phyloP scores from a whole-genome alignment of 2,888 invertebrate species.

The Cheiracanthium punctorium region DNA sequence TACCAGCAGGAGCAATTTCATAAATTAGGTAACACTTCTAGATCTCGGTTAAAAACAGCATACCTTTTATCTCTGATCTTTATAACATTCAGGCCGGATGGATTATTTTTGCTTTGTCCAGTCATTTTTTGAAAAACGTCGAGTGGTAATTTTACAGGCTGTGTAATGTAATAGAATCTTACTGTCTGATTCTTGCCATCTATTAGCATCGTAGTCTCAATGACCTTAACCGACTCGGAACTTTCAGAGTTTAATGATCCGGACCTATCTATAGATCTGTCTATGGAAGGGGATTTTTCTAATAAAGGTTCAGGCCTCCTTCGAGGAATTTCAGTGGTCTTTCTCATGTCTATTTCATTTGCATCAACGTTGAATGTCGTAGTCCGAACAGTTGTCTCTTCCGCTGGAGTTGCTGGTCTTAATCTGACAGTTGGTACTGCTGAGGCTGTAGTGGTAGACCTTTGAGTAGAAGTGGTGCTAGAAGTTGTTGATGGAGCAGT shows the following conservation, averaged over 20 bases:
- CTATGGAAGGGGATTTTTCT: slow-evolving; percentile 29
- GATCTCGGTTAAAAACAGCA: background rate
- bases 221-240: slow-evolving; percentile 56
- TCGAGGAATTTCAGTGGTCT: slow-evolving; percentile 19
- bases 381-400: slow-evolving; percentile 39
- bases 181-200: slow-evolving; percentile 68
- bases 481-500: background rate
- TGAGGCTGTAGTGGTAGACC: background rate
- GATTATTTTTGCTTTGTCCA: slow-evolving; percentile 17
- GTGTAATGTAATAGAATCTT: slow-evolving; percentile 59
- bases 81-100: slow-evolving; percentile 41
- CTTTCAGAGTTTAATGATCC: slow-evolving; percentile 43
- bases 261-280: slow-evolving; percentile 22
- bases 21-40: background rate
- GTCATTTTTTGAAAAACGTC: slow-evolving; percentile 62
- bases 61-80: slow-evolving; percentile 45
- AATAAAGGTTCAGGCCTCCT: slow-evolving; percentile 47
- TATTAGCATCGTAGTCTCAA: slow-evolving; percentile 66
- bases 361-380: slow-evolving; percentile 28
- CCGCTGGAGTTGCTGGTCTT: slow-evolving; percentile 33
- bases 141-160: slow-evolving; percentile 56
- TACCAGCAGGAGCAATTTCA: slow-evolving; percentile 18
- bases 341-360: slow-evolving; percentile 64
- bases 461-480: background rate
- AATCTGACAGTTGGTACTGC: background rate